These are phyloP conservation scores for Sitta europaea DNA, from an alignment of 2,113 vertebrate species.

Conservation along the genomic window DNA sequence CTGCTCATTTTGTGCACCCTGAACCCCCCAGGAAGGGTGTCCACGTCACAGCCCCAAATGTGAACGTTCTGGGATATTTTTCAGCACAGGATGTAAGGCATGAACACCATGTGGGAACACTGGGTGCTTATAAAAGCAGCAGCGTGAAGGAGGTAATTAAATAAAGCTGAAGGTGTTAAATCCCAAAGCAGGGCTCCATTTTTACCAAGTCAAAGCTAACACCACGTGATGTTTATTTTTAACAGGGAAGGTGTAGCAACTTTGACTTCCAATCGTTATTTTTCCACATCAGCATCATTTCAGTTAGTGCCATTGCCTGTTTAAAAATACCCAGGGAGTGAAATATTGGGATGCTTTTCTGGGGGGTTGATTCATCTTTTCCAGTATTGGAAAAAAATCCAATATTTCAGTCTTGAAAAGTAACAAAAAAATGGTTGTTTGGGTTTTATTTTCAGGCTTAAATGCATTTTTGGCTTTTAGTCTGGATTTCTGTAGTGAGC, in stretches of 20 bases:
- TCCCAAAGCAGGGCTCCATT: not conserved
- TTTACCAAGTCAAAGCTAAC: not conserved
- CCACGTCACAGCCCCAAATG: not conserved
- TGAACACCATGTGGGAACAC: not conserved
- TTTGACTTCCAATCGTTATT: not conserved
- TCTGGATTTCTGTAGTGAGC: not conserved
- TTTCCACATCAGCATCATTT: not conserved
- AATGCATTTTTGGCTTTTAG: not conserved
- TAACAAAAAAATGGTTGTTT: not conserved
- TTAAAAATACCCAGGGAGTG: not conserved
- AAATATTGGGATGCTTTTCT: not conserved
- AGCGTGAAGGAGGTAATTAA: constrained; percentile 20
- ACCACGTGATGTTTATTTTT: constrained; percentile 36
- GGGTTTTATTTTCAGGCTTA: not conserved
- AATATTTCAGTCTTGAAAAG: not conserved
- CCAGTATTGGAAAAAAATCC: rapidly evolving
- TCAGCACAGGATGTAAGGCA: not conserved
- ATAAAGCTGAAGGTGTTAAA: constrained; percentile 51
- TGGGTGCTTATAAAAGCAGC: constrained; percentile 11
- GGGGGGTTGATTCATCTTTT: not conserved
- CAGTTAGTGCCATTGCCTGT: not conserved
- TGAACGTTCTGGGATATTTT: not conserved
- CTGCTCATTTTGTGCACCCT: not conserved
- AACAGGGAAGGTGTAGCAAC: not conserved
- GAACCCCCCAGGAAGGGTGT: not conserved